phyloP scores from a whole-genome alignment of 2,113 vertebrate species.

The Cyanoderma ruficeps region DNA sequence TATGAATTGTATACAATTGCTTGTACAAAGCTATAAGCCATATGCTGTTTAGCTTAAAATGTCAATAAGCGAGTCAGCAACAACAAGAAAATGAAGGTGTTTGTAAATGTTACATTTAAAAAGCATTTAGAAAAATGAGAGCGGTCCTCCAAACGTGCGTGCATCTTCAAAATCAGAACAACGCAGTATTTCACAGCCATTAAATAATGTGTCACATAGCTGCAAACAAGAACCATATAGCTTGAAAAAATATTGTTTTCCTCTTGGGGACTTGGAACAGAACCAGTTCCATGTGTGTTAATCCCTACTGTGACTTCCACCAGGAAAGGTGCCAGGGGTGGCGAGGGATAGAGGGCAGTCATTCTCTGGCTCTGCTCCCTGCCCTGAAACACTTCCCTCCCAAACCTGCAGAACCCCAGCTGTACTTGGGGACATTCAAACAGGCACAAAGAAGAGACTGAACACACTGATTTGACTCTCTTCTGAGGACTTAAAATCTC shows the following conservation, averaged over 20 bases:
- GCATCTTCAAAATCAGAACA: conserved; percentile 14
- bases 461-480: background rate
- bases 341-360: background rate
- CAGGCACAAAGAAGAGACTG: background rate
- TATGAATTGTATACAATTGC: conserved; percentile 36
- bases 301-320: conserved; percentile 48
- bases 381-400: conserved; percentile 9
- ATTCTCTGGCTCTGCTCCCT: background rate
- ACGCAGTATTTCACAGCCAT: conserved; percentile 18
- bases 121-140: conserved; percentile 45
- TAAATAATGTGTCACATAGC: conserved; percentile 39
- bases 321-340: background rate
- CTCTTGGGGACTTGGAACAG: conserved; percentile 28
- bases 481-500: background rate
- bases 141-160: background rate
- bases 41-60: conserved; percentile 65
- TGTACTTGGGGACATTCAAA: accelerated
- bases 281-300: background rate
- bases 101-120: conserved; percentile 60
- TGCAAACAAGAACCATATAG: conserved; percentile 51
- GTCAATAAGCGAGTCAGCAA: conserved; percentile 40
- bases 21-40: conserved; percentile 50
- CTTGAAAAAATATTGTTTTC: conserved; percentile 38
- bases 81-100: conserved; percentile 60
- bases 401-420: background rate